Base-by-base conservation (phyloP, 2,113 vertebrate species). In the Theristicus caerulescens region DNA sequence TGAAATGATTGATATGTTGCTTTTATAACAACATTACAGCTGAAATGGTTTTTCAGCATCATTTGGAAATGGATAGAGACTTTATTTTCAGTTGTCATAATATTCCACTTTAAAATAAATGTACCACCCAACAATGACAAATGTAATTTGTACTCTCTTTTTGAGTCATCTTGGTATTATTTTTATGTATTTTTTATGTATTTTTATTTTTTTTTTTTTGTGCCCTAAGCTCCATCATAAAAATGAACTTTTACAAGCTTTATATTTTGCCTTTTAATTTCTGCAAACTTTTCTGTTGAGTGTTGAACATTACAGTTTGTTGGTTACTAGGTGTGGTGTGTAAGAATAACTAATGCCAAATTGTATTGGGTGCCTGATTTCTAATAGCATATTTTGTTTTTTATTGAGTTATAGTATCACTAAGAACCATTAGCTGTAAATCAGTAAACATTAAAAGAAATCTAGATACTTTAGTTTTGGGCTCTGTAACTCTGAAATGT, bases 21-120 rank as follows among this genome's bases (percentile, higher is more conserved):
- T 86, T 91, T 91, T 74, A 52, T 85, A 93, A 91, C 86, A 94
- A 38, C 67, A 27, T 90, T 96, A 93, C 90, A 82, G 72, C 86
- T 76, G 73, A 71, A 83, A 64, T 91, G 57, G 94, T 97, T 93
- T 93, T 96, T 96, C 88, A 94, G 49, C 66, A 59, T 91, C 84
- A 79, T 92, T 89, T 90, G 76, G 69, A 96, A 94, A 95, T 16
- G 31, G 78, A 70, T 87, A 58, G 40, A 78, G 44, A 93, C 64
- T 96, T 96, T 86, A 66, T 94, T 96, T 88, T 93, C 65, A 78
- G 80, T 92, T 96, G 88, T 92, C 80, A 86, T 93, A 93, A 88
- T 88, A 93, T 69, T 95, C 83, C 34, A 55, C 46, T 90, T 94
- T 21, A 85, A 92, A 93, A 85, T 76, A 95, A 82, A 85, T 85